These are phyloP conservation scores for Heterohyrax brucei DNA, from an alignment of 2,797 vertebrate species.

Conservation along the genomic window DNA sequence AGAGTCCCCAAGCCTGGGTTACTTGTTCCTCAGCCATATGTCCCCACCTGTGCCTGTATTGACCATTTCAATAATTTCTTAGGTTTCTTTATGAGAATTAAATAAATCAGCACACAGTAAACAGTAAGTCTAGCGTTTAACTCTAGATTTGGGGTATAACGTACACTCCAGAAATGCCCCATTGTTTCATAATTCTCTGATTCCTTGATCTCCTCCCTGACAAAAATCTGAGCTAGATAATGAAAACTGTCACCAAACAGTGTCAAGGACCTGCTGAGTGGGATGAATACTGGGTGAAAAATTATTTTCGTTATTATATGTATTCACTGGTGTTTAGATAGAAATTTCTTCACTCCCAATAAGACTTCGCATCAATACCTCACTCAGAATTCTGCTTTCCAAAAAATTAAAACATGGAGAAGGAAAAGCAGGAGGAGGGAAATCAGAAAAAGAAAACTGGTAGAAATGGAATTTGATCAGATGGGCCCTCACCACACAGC, in stretches of 20 bases:
- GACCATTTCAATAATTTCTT: background rate
- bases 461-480: background rate
- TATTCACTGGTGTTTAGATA: background rate
- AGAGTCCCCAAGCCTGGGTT: background rate
- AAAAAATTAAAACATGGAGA: background rate
- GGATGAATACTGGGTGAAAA: background rate
- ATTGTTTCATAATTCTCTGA: background rate
- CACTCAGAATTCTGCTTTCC: background rate
- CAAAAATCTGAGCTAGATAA: background rate
- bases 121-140: background rate
- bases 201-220: background rate
- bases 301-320: background rate
- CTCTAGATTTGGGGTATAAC: background rate
- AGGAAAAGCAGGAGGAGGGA: background rate
- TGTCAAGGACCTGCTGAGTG: background rate
- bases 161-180: background rate
- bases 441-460: background rate
- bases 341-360: background rate
- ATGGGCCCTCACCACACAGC: background rate
- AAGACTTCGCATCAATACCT: background rate
- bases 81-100: conserved; percentile 28
- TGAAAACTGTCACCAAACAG: background rate
- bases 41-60: background rate
- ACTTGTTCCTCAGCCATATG: background rate
- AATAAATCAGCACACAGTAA: background rate